phyloP scores from a whole-genome alignment of 1,140 invertebrate species.

The Sarcophaga peregrina region DNA sequence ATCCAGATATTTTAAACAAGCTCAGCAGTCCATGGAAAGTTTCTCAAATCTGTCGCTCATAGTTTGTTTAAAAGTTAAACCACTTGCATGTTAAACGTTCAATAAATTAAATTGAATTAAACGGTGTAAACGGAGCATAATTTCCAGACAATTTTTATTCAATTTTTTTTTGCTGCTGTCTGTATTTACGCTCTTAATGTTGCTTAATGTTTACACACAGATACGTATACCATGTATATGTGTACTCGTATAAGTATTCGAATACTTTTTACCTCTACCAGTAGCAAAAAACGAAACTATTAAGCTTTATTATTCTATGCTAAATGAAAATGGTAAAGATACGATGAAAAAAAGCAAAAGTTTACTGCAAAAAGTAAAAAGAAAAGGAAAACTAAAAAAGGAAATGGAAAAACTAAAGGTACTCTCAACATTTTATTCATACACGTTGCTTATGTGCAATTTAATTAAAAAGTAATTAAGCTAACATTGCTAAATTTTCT shows the following conservation, averaged over 20 bases:
- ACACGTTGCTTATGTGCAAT: neutral
- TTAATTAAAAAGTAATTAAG: constrained; percentile 28
- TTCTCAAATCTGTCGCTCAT: too few relatives aligned
- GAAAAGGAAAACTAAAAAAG: neutral
- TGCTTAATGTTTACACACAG: neutral
- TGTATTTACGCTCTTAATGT: neutral
- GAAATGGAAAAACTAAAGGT: neutral
- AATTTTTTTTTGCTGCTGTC: neutral
- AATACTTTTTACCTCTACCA: neutral
- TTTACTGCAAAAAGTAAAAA: too few relatives aligned
- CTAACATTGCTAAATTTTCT: neutral
- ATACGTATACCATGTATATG: neutral
- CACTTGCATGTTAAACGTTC: too few relatives aligned
- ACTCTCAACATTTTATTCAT: neutral
- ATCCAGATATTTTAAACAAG: too few relatives aligned
- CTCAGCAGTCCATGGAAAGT: too few relatives aligned
- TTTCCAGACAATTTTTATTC: too few relatives aligned
- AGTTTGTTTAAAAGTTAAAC: too few relatives aligned
- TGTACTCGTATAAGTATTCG: neutral
- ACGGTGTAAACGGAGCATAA: too few relatives aligned
- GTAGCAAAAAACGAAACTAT: neutral
- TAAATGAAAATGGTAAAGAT: neutral
- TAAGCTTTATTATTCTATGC: constrained; percentile 6
- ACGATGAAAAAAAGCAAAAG: neutral
- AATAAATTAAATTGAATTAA: too few relatives aligned